phyloP scores from a whole-genome alignment of 2,113 vertebrate species.

The Chionodraco myersi region DNA sequence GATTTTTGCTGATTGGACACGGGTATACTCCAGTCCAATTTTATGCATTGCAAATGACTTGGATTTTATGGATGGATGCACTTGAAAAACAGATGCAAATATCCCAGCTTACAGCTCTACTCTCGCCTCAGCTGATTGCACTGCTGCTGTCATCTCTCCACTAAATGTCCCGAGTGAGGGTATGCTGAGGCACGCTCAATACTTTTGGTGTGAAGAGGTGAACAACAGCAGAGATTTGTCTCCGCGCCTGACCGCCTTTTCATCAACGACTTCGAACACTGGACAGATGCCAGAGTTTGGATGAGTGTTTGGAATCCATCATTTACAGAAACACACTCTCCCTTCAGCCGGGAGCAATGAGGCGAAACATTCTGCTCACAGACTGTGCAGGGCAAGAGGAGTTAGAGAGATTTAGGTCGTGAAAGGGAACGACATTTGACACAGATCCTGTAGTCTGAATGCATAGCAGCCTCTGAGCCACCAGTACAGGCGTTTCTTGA shows the following conservation, averaged over 20 bases:
- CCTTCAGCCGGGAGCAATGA: constrained; percentile 27
- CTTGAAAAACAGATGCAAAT: constrained; percentile 28
- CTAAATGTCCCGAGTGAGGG: not conserved
- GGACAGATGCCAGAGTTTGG: constrained; percentile 48
- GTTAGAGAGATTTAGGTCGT: not conserved
- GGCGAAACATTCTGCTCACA: constrained; percentile 17
- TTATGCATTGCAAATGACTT: constrained; percentile 71
- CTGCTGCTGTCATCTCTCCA: not conserved
- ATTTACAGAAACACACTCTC: constrained; percentile 39
- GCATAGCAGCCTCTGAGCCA: constrained; percentile 19
- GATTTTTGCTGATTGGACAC: constrained; percentile 41
- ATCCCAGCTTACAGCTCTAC: not conserved
- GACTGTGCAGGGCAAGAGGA: not conserved
- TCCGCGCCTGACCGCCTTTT: constrained; percentile 35
- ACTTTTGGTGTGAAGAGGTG: constrained; percentile 33
- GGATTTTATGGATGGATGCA: not conserved
- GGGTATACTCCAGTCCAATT: constrained; percentile 36
- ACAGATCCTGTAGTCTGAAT: constrained; percentile 26
- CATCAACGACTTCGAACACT: constrained; percentile 42
- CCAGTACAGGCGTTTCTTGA: constrained; percentile 22
- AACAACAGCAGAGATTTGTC: constrained; percentile 50
- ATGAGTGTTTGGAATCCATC: constrained; percentile 27
- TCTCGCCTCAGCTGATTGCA: constrained; percentile 18
- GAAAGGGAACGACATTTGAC: constrained; percentile 12
- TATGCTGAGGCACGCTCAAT: not conserved